phyloP scores from a whole-genome alignment of 1,140 invertebrate genomes.

The Drosophila bocqueti region DNA sequence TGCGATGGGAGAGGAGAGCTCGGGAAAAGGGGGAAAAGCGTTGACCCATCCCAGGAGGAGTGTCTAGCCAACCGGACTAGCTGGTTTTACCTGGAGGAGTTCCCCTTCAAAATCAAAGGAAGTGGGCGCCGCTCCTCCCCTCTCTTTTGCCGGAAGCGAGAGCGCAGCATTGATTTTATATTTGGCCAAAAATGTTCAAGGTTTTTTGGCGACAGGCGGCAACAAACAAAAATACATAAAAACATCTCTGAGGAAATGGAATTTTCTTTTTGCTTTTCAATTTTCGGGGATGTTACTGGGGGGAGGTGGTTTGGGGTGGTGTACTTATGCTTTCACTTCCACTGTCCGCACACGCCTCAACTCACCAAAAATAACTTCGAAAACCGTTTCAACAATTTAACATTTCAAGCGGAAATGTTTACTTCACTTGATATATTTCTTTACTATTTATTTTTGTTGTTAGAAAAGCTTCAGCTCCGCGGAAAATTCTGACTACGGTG shows the following conservation, averaged over 20 bases:
- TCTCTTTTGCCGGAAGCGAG: slow-evolving; percentile 28
- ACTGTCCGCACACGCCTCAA: neutral
- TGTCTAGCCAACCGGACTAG: slow-evolving; percentile 47
- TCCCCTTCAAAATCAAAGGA: slow-evolving; percentile 11
- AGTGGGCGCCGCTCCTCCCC: neutral
- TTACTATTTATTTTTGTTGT: neutral
- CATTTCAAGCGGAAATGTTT: slow-evolving; percentile 23
- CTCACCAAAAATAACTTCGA: slow-evolving; percentile 30
- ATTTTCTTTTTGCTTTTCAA: slow-evolving; percentile 6
- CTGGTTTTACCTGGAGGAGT: slow-evolving; percentile 41
- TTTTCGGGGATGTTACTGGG: slow-evolving; percentile 10
- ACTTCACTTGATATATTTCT: slow-evolving; percentile 6
- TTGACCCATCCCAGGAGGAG: slow-evolving; percentile 20
- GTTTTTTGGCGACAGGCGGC: slow-evolving; percentile 43
- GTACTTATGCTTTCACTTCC: slow-evolving; percentile 12
- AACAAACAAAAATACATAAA: slow-evolving; percentile 48
- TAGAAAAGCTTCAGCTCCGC: slow-evolving; percentile 20
- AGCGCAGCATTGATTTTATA: slow-evolving; percentile 72
- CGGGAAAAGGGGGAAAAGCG: neutral
- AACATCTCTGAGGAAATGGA: slow-evolving; percentile 14
- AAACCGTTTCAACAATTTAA: slow-evolving; percentile 22
- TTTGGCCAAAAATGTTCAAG: slow-evolving; percentile 70
- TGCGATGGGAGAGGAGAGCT: slow-evolving; percentile 5
- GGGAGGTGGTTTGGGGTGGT: neutral
- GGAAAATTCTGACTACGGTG: slow-evolving; percentile 38